Evolutionary conservation across 1,140 invertebrate species (phyloP).

Genomic region (Gonatopus flavifemur): DNA sequence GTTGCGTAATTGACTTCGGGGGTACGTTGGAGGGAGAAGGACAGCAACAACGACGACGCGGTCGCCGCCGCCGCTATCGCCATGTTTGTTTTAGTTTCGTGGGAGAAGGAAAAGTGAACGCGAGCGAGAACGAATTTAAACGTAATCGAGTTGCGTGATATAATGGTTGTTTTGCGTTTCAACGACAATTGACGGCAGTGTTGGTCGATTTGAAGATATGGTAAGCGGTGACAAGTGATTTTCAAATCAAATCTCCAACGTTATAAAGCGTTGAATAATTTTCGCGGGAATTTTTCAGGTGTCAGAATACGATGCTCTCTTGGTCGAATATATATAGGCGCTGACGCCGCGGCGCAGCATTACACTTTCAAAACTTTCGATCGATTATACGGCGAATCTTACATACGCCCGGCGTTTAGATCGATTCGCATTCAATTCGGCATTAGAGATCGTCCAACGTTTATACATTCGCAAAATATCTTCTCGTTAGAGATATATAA

Average conservation of each 20-base stretch:
- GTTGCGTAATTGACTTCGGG: no score
- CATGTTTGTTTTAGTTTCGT: conserved; percentile 36
- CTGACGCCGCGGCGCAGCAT: conserved; percentile 15
- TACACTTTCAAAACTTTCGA: conserved; percentile 19
- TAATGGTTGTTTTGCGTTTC: conserved; percentile 11
- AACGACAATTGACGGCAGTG: conserved; percentile 11
- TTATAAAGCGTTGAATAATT: conserved; percentile 12
- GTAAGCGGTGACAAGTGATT: conserved; percentile 14
- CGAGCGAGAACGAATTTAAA: conserved; percentile 25
- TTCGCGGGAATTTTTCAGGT: conserved; percentile 32
- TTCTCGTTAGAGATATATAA: neutral
- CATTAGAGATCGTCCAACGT: neutral
- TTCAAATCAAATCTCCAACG: neutral
- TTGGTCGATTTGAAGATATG: conserved; percentile 22
- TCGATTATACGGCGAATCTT: neutral
- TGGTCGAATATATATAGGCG: conserved; percentile 1
- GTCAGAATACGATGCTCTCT: conserved; percentile 6
- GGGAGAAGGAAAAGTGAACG: conserved; percentile 28
- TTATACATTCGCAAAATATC: neutral
- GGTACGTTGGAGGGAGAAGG: no score
- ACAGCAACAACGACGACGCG: neutral
- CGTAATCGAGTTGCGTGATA: conserved; percentile 14
- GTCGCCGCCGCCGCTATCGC: conserved; percentile 21
- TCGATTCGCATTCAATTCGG: conserved; percentile 4
- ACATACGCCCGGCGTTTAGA: no score